phyloP scores from a whole-genome alignment of 2,113 vertebrate genomes.

The Pelvicachromis taeniatus region DNA sequence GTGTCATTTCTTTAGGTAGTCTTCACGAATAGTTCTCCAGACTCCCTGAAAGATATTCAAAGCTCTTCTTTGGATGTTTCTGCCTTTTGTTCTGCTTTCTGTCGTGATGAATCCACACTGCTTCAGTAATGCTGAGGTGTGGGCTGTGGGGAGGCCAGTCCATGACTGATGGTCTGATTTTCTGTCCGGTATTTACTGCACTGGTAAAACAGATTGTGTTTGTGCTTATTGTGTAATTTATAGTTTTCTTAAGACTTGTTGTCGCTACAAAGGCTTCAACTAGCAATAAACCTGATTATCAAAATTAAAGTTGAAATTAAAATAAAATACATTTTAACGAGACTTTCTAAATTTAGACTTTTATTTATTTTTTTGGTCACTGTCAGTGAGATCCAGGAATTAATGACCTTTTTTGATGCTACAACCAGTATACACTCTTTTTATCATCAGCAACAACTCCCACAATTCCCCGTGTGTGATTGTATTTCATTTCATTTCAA shows the following conservation, averaged over 20 bases:
- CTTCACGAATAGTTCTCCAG: neutral
- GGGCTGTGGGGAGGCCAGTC: fast-evolving
- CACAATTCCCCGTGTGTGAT: neutral
- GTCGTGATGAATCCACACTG: neutral
- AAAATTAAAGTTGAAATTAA: neutral
- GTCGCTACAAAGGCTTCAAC: neutral
- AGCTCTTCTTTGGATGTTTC: neutral
- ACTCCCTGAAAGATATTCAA: neutral
- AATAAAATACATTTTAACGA: neutral
- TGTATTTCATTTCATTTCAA: neutral
- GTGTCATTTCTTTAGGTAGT: neutral
- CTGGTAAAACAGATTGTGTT: no score
- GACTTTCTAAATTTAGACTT: fast-evolving
- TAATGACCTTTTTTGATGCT: neutral
- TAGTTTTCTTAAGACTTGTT: neutral
- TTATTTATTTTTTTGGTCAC: neutral
- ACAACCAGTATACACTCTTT: neutral
- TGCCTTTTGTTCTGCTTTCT: neutral
- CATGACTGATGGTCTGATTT: neutral
- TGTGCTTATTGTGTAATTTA: no score
- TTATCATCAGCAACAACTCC: neutral
- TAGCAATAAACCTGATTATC: neutral
- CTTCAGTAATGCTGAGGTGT: neutral
- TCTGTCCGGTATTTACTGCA: fast-evolving
- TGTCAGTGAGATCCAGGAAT: neutral